Evolutionary conservation across 2,113 vertebrate genomes (phyloP).

Genomic region (Pseudorasbora parva): DNA sequence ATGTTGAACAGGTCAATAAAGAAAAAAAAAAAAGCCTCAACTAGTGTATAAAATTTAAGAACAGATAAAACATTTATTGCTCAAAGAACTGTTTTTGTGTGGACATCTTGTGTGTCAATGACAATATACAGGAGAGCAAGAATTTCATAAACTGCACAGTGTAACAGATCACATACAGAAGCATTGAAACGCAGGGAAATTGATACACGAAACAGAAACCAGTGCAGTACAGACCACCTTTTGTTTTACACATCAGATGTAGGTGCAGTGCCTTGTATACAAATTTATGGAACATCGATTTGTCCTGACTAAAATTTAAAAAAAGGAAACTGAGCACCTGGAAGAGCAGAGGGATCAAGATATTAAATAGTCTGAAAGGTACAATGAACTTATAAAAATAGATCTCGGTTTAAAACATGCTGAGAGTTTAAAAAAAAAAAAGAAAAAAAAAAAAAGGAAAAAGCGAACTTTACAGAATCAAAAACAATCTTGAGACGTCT

Average conservation of each 20-base stretch:
- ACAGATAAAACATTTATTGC: constrained; percentile 37
- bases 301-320: not conserved
- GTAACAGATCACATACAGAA: not conserved
- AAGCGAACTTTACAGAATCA: not conserved
- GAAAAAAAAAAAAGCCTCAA: too few species aligned
- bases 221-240: constrained; percentile 18
- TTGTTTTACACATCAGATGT: constrained; percentile 43
- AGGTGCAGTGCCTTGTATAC: constrained; percentile 30
- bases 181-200: not conserved
- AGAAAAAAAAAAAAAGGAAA: constrained; percentile 49
- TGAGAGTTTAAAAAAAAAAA: constrained; percentile 29
- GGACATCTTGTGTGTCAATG: not conserved
- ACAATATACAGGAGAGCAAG: not conserved
- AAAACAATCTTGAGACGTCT: constrained; percentile 23
- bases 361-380: constrained; percentile 68
- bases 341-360: constrained; percentile 17
- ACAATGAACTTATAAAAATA: constrained; percentile 53
- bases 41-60: too few species aligned
- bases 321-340: not conserved
- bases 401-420: constrained; percentile 52
- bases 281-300: constrained; percentile 14
- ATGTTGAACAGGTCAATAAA: too few species aligned
- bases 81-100: not conserved
- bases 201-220: not conserved
- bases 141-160: not conserved